Evolutionary conservation across 2,113 vertebrate species (phyloP), one percentile per base, ranked within the genome.

Genomic region (Paraplagusia blochii): DNA sequence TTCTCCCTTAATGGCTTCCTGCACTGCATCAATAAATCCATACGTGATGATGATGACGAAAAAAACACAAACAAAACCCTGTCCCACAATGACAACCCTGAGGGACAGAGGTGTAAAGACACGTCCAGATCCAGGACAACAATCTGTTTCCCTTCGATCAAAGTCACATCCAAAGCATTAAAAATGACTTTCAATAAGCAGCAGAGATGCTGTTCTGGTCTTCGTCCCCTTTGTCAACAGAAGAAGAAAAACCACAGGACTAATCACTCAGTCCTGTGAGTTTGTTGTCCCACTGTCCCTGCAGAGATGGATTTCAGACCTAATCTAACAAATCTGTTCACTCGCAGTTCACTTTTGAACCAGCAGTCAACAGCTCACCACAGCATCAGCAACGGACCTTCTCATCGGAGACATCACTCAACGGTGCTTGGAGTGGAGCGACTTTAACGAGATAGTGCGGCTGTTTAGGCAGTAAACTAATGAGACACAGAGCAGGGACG

Each of bases 11-110:
- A 4, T 6, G 22, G 2, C 22, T 29, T 29, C 6, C 57, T 18
- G 66, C 15, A 58, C 53, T n/a, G 15, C 36, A 76, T 81, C 79
- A 69, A 87, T 83, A 45, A 81, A 82, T 79, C 80, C 45, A 77
- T 45, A 45, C 11, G 1, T 51, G 64, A 53, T 69, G 53, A 62
- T 60, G 46, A 15, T 63, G 53, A 75, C 64, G 63, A 62, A 79
- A 69, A 48, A 44, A 47, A 1, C 66, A 63, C 57, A 56, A 81
- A 65, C 33, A 29, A 29, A 29, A 29, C 22, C 22, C 22, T 29
- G 22, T 39, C 78, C 70, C 56, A 72, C 53, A 59, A 79, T 77
- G 63, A 79, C 72, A 4, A 49, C 53, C 18, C 14, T 71, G 53
- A 79, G 53, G 74, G 45, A 60, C 69, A 54, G 39, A 0, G 5